Conservation (phyloP, 2,888 invertebrate genomes). For the Nasonovia ribisnigri region DNA sequence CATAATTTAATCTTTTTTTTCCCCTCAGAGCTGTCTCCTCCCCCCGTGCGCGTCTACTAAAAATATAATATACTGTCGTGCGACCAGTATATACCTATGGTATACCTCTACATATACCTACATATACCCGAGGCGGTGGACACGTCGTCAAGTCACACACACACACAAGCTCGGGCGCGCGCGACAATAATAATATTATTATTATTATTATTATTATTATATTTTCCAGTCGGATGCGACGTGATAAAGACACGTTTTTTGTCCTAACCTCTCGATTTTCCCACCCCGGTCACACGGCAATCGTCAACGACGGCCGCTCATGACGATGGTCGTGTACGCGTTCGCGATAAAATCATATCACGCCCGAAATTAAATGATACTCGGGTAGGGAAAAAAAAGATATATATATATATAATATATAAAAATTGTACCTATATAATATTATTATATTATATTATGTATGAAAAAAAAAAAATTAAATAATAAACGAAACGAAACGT, state of each 20-base stretch:
- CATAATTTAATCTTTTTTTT: slow-evolving; percentile 54
- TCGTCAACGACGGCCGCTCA: background rate
- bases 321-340: slow-evolving; percentile 23
- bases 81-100: background rate
- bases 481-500: slow-evolving; percentile 33
- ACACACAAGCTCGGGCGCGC: background rate
- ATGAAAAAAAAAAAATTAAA: slow-evolving; percentile 27
- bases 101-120: background rate
- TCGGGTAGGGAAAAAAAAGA: background rate
- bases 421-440: background rate
- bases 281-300: background rate
- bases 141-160: slow-evolving; percentile 9
- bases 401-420: background rate
- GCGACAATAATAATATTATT: slow-evolving; percentile 38
- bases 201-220: slow-evolving; percentile 21
- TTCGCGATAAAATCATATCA: slow-evolving; percentile 57
- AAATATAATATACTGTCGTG: slow-evolving; percentile 5
- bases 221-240: slow-evolving; percentile 35
- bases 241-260: slow-evolving; percentile 51
- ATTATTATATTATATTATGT: background rate
- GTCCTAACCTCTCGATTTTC: background rate
- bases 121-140: background rate
- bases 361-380: background rate
- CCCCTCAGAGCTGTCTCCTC: background rate
- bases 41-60: background rate